Evolutionary conservation across 2,113 vertebrate genomes (phyloP).

Genomic region (Laticauda laticaudata): DNA sequence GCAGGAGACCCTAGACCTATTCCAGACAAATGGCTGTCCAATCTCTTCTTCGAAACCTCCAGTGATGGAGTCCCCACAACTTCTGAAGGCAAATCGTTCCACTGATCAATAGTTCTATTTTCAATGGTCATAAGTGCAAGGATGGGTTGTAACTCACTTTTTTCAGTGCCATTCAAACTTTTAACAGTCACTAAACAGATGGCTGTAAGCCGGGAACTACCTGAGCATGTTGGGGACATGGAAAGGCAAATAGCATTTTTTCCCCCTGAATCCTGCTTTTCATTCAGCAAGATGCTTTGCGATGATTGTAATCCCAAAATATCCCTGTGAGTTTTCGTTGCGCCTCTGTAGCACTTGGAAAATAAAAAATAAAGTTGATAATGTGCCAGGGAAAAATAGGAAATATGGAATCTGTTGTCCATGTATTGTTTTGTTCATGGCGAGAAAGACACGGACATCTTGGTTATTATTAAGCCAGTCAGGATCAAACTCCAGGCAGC

Average conservation of each 20-base stretch:
- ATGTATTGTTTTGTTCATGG: neutral
- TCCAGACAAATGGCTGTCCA: too few species aligned
- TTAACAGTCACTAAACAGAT: too few species aligned
- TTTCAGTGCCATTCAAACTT: too few species aligned
- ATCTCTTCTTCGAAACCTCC: too few species aligned
- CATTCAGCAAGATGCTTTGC: neutral
- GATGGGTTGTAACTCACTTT: too few species aligned
- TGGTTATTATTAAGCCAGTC: neutral
- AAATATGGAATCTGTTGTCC: neutral
- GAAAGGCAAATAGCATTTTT: neutral
- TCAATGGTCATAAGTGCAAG: too few species aligned
- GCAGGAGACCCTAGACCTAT: too few species aligned
- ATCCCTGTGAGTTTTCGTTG: neutral
- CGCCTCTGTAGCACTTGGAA: neutral
- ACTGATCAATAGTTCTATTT: too few species aligned
- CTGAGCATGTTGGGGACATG: neutral
- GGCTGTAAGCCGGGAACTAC: too few species aligned
- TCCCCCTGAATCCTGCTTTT: neutral
- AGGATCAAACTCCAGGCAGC: too few species aligned
- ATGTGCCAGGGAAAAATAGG: neutral
- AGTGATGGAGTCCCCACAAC: too few species aligned
- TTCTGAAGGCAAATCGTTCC: too few species aligned
- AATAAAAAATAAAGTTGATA: neutral
- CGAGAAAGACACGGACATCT: neutral
- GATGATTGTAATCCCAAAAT: neutral